These are phyloP conservation scores for Adrianichthys oophorus DNA, from an alignment of 2,797 vertebrate species.

Conservation along the genomic window DNA sequence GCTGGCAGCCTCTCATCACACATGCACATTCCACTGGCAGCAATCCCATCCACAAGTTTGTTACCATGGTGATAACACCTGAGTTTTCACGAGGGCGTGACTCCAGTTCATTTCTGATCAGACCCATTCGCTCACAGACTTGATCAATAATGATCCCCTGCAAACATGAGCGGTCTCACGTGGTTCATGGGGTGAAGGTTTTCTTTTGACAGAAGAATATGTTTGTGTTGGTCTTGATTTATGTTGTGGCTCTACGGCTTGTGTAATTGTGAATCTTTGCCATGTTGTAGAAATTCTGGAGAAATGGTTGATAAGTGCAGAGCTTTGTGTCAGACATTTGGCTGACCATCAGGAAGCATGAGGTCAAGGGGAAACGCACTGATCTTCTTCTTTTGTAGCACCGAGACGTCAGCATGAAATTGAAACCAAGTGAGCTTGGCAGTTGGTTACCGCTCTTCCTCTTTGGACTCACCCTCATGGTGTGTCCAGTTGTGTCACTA, in stretches of 20 bases:
- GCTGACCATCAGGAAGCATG: too few relatives aligned
- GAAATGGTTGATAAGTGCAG: too few relatives aligned
- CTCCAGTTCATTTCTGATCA: not conserved
- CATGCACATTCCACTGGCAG: not conserved
- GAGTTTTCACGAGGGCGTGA: not conserved
- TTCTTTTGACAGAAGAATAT: too few relatives aligned
- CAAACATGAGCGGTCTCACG: not conserved
- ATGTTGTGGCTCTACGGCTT: too few relatives aligned
- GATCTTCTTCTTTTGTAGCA: not conserved
- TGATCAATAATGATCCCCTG: not conserved
- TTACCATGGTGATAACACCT: constrained; percentile 14
- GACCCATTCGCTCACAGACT: too few relatives aligned
- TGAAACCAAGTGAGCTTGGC: not conserved
- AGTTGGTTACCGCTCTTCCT: not conserved
- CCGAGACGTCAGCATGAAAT: not conserved
- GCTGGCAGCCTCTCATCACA: constrained; percentile 13
- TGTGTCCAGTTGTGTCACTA: not conserved
- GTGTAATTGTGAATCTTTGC: too few relatives aligned
- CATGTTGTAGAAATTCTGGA: too few relatives aligned
- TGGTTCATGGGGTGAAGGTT: too few relatives aligned
- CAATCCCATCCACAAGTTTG: not conserved
- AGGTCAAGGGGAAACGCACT: not conserved
- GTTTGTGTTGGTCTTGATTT: too few relatives aligned
- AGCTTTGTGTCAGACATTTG: too few relatives aligned
- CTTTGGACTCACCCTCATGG: not conserved